Percentiles rank a stretch among this genome's conserved stretches.
phyloP scores from a whole-genome alignment of 1,140 invertebrate genomes.

The Brachionus rotundiformis region DNA sequence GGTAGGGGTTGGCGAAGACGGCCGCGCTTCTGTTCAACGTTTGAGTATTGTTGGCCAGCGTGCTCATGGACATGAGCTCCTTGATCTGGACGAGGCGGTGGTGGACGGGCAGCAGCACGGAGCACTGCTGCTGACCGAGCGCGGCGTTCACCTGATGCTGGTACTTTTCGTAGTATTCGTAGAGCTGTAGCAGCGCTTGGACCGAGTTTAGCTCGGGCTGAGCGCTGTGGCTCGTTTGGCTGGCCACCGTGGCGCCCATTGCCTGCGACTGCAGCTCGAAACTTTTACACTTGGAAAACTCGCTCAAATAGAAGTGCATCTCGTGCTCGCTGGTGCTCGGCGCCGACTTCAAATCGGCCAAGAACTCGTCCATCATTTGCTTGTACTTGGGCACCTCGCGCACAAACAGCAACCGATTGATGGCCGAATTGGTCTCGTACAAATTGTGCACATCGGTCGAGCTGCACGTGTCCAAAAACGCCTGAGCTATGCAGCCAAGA shows the following conservation, averaged over 20 bases:
- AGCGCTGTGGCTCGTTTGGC: neutral
- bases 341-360: neutral
- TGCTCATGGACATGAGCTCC: constrained; percentile 44
- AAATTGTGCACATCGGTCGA: neutral
- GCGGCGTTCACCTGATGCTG: constrained; percentile 36
- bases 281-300: constrained; percentile 29
- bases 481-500: constrained; percentile 11
- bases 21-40: neutral
- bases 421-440: neutral
- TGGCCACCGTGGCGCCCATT: neutral
- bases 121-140: constrained; percentile 47
- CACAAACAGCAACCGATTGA: constrained; percentile 11
- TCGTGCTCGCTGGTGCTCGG: constrained; percentile 19
- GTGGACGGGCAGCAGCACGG: constrained; percentile 32
- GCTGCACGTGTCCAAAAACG: constrained; percentile 12
- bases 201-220: constrained; percentile 26
- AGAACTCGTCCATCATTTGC: constrained; percentile 22
- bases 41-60: neutral
- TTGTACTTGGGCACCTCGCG: constrained; percentile 17
- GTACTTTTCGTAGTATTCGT: constrained; percentile 50
- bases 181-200: constrained; percentile 26
- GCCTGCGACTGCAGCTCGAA: neutral
- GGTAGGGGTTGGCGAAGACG: neutral
- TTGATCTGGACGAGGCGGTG: constrained; percentile 38
- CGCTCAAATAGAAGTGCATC: constrained; percentile 37